Base-by-base conservation (phyloP, 2,797 vertebrate genomes). In the Gymnocypris eckloni region DNA sequence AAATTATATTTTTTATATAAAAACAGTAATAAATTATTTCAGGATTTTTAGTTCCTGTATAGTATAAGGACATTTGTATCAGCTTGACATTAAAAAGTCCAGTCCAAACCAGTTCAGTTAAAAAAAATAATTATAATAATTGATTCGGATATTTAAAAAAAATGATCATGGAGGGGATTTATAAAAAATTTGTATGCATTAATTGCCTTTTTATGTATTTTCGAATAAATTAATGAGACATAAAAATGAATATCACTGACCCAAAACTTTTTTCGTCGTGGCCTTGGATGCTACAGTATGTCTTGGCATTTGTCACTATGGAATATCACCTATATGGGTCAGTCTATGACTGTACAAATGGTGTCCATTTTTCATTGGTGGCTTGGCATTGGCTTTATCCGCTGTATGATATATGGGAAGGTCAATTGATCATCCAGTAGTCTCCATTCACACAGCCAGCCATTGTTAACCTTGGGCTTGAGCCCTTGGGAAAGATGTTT, bases 361-460 rank as follows among this genome's bases (percentile, higher is more conserved):
- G 48, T 39, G 41, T 20, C 37, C 13, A 4, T 71, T 15, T 45
- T 66, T 84, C 52, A 67, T 67, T 41, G 78, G 88, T 91, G 91
- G 92, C 91, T 94, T 90, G 93, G 89, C 91, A 91, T 89, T 85
- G 48, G 91, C 89, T 94, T 92, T 91, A 89, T 88, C 85, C 82
- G 84, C 85, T 84, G 89, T 87, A 77, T 79, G 89, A 92, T 90
- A 90, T 90, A 92, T 88, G 90, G 89, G 90, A 91, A 93, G 91
- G 92, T 93, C 91, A 94, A 94, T 94, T 92, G 92, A 91, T 94
- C 88, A 90, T 95, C 93, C 92, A 92, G 89, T 89, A 93, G 91
- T 92, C 93, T 91, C 86, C 66, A 92, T 93, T 93, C 92, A 92
- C 93, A 93, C 91, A 92, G 91, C 10, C 80, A 88, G 86, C 91